Evolutionary conservation across 2,797 vertebrate species (phyloP), one percentile per base, ranked within the genome.

Genomic region (Platyrinchus mystaceus): DNA sequence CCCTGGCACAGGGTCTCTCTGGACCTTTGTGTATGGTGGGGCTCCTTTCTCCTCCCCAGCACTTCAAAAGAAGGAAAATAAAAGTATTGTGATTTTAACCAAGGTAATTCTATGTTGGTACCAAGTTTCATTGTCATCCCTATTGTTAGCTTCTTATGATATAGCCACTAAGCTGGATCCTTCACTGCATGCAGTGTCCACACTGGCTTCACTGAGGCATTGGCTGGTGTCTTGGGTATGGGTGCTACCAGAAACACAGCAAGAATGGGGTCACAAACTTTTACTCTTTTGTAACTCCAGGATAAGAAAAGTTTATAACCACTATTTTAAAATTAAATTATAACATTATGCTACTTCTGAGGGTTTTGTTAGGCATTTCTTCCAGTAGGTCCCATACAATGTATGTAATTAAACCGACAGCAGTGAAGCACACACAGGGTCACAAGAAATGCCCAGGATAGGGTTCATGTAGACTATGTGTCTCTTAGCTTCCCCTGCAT

Each of bases 1-100:
- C 9, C 3, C 5, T 1, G 0, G 30, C 6, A 44, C 20, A 27
- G 15, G 7, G 14, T 56, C 10, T 77, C 5, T 34, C 55, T 56
- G 21, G 34, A 43, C 14, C 27, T 64, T 44, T n/a, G 16, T 34
- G 24, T 34, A 16, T 0, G 2, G 12, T 24, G 11, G 12, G 56
- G 37, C 5, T 89, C n/a, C 12, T 71, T 46, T 10, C 10, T 77
- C 26, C 10, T 22, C 79, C 28, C 30, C 18, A 70, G 26, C 16
- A 30, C 55, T 60, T 64, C 21, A 59, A 66, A 70, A 73, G 28
- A 84, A 89, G 28, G 28, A 49, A 76, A 92, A 62, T 22, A 58
- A 10, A 22, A 68, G 9, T 2, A 4, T 36, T 9, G 4, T 37
- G 20, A 19, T 91, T 67, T 83, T 50, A 83, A 74, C 13, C 3